These are phyloP conservation scores for Spatula clypeata DNA, from an alignment of 2,797 vertebrate species.

Conservation along the genomic window DNA sequence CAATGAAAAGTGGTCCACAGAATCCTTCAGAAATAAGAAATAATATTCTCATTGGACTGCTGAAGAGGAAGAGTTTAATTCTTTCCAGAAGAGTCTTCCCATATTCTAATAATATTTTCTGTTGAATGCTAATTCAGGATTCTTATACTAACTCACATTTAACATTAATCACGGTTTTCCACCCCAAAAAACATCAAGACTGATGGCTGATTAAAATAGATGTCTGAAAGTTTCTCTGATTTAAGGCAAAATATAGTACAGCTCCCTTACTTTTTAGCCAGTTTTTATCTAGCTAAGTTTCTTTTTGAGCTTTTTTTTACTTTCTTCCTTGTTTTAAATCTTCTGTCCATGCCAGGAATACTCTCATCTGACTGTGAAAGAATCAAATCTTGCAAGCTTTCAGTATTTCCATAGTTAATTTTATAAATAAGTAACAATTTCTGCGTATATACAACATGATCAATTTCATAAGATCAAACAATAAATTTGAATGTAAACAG, in stretches of 20 bases:
- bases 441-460: rapidly evolving
- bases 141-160: neutral
- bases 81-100: neutral
- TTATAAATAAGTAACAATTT: neutral
- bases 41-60: neutral
- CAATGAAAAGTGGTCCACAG: neutral
- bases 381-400: neutral
- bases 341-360: neutral
- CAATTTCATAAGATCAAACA: neutral
- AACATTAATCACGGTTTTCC: conserved; percentile 43
- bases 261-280: neutral
- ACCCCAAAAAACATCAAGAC: neutral
- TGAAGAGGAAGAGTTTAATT: neutral
- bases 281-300: neutral
- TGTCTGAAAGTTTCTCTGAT: conserved; percentile 9
- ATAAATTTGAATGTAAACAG: neutral
- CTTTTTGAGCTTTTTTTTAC: neutral
- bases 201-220: neutral
- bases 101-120: neutral
- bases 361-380: neutral
- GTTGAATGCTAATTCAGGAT: neutral
- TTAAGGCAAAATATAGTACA: neutral
- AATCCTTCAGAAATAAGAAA: neutral
- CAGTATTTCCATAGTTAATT: neutral
- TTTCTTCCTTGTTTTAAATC: neutral